phyloP scores from a whole-genome alignment of 1,140 invertebrate species.

The Ceratosolen solmsi region DNA sequence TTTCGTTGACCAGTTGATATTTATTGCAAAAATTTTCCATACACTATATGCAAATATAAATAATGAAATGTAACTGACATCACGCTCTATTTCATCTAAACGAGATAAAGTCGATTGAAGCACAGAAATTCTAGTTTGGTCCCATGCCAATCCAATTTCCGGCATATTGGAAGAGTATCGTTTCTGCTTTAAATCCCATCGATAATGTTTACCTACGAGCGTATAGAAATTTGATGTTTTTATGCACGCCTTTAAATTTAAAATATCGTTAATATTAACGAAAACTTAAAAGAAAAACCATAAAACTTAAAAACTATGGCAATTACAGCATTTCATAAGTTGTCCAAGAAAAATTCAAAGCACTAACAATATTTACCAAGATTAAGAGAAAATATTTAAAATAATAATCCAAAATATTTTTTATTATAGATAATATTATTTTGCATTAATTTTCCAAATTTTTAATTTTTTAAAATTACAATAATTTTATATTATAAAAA shows the following conservation, averaged over 20 bases:
- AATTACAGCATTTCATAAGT: neutral
- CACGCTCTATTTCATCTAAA: neutral
- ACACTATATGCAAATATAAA: neutral
- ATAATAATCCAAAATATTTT: too few species aligned
- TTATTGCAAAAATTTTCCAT: neutral
- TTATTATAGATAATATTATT: too few species aligned
- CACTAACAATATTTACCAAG: neutral
- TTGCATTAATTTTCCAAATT: too few species aligned
- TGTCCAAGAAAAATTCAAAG: neutral
- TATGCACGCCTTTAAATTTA: neutral
- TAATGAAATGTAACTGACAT: neutral
- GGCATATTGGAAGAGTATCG: constrained; percentile 51
- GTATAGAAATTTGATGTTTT: constrained; percentile 40
- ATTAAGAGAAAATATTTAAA: too few species aligned
- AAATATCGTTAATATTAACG: too few species aligned
- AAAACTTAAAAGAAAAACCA: too few species aligned
- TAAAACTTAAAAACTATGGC: neutral
- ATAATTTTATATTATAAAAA: too few species aligned
- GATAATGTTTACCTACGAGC: constrained; percentile 44
- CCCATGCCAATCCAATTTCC: constrained; percentile 55
- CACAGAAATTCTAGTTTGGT: constrained; percentile 37
- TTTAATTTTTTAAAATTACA: too few species aligned
- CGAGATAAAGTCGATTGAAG: constrained; percentile 30
- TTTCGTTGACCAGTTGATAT: neutral
- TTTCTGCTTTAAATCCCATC: constrained; percentile 52